Evolutionary conservation across 2,113 vertebrate genomes (phyloP).

Genomic region (Myrmecobius fasciatus): DNA sequence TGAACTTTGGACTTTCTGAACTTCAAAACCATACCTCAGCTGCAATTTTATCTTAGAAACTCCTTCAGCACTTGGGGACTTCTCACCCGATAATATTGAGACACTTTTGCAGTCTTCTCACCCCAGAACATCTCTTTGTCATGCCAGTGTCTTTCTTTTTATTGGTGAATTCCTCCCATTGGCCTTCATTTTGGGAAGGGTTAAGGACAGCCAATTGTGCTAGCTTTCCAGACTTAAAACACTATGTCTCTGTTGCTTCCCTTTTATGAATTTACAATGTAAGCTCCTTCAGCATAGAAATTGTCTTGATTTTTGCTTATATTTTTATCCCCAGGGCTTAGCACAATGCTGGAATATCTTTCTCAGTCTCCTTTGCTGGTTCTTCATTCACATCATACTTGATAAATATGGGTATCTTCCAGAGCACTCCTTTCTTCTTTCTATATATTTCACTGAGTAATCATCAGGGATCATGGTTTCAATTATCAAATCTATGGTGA

Average conservation of each 20-base stretch:
- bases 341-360: background rate
- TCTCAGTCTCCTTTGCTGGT: background rate
- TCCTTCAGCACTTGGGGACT: background rate
- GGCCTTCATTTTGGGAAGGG: background rate
- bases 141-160: background rate
- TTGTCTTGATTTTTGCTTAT: background rate
- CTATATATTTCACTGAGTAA: background rate
- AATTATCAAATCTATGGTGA: background rate
- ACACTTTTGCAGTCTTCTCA: background rate
- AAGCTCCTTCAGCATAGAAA: background rate
- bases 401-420: background rate
- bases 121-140: background rate
- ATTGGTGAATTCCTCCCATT: background rate
- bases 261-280: background rate
- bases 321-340: background rate
- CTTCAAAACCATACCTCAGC: background rate
- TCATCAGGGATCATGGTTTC: background rate
- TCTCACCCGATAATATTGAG: background rate
- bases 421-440: background rate
- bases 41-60: background rate
- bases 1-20: background rate
- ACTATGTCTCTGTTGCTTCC: background rate
- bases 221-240: background rate
- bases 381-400: background rate
- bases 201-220: background rate